These are phyloP conservation scores for Blastobasis adustella DNA, from an alignment of 2,888 invertebrate species.

Conservation along the genomic window DNA sequence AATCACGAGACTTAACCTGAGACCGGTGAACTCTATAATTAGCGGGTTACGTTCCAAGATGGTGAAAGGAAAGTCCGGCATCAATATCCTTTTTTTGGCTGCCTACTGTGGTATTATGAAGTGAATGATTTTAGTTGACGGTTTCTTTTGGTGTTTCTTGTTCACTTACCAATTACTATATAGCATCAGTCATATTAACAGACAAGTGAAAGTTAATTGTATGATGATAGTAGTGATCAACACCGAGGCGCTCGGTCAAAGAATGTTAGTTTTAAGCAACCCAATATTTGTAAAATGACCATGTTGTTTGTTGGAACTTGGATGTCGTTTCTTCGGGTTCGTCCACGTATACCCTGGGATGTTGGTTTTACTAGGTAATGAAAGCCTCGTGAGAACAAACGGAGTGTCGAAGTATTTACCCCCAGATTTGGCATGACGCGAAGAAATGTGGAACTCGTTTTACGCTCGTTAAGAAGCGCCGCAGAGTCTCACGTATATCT, in stretches of 20 bases:
- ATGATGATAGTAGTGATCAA: slow-evolving; percentile 13
- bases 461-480: slow-evolving; percentile 64
- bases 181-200: slow-evolving; percentile 40
- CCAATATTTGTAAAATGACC: background rate
- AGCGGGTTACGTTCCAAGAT: slow-evolving; percentile 45
- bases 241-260: background rate
- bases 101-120: slow-evolving; percentile 35
- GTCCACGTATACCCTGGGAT: slow-evolving; percentile 6
- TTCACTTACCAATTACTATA: slow-evolving; percentile 47
- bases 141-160: slow-evolving; percentile 32
- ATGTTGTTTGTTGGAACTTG: too few relatives aligned
- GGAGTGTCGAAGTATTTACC: slow-evolving; percentile 50
- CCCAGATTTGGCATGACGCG: slow-evolving; percentile 59
- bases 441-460: slow-evolving; percentile 63
- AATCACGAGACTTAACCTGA: slow-evolving; percentile 25
- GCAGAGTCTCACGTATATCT: slow-evolving; percentile 56
- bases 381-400: slow-evolving; percentile 42
- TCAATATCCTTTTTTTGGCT: slow-evolving; percentile 16
- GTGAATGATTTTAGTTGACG: slow-evolving; percentile 47
- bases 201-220: slow-evolving; percentile 61
- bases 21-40: slow-evolving; percentile 50
- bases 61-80: slow-evolving; percentile 50
- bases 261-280: slow-evolving; percentile 12
- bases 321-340: slow-evolving; percentile 7
- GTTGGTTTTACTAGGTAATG: slow-evolving; percentile 18